phyloP scores from a whole-genome alignment of 2,888 invertebrate genomes.

The Zaprionus lineosus region DNA sequence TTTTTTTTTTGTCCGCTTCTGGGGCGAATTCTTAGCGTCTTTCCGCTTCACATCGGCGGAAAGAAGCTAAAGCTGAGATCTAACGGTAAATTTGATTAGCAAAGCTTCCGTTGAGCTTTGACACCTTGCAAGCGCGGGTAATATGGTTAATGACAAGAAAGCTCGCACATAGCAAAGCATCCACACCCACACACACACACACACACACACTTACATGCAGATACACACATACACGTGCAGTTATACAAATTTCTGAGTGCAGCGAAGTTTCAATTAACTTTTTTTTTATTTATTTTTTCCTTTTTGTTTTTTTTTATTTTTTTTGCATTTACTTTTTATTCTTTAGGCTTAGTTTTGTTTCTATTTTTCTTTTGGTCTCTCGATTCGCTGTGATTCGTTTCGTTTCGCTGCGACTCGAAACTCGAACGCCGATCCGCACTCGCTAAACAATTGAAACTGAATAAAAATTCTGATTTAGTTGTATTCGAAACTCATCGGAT shows the following conservation, averaged over 20 bases:
- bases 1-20: constrained; percentile 16
- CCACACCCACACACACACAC: constrained; percentile 13
- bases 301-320: constrained; percentile 17
- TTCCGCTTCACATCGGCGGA: constrained; percentile 46
- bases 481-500: constrained; percentile 76
- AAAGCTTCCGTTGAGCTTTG: constrained; percentile 63
- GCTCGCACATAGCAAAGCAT: constrained; percentile 9
- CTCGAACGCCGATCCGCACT: constrained; percentile 78
- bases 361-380: constrained; percentile 7
- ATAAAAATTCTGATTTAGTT: constrained; percentile 82
- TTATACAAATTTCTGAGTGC: constrained; percentile 22
- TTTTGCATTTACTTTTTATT: constrained; percentile 31
- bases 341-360: constrained; percentile 17
- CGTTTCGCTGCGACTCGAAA: constrained; percentile 53
- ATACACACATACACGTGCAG: constrained; percentile 6
- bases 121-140: constrained; percentile 69
- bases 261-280: constrained; percentile 35
- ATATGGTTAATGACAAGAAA: constrained; percentile 60
- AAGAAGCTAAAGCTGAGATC: constrained; percentile 37
- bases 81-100: constrained; percentile 59
- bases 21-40: constrained; percentile 25
- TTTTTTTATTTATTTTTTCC: constrained; percentile 24
- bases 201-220: constrained; percentile 10
- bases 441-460: constrained; percentile 82
- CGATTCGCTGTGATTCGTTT: constrained; percentile 43